Evolutionary conservation across 2,888 invertebrate genomes (phyloP).

Genomic region (Dasysyrphus tricinctus): DNA sequence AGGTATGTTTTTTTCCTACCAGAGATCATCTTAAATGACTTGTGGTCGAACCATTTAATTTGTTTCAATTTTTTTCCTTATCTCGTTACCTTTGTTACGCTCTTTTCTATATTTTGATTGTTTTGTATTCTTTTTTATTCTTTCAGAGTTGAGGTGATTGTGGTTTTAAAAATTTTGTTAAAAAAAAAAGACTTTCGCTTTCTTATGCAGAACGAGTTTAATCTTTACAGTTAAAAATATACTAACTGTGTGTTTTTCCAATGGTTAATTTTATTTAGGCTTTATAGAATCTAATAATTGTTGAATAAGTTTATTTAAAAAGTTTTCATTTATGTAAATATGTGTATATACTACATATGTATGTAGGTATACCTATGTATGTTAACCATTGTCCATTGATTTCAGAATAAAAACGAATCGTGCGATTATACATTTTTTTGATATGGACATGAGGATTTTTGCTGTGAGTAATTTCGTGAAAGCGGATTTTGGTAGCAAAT

Average conservation of each 20-base stretch:
- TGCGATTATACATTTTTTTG: too few species aligned
- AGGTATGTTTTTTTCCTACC: conserved; percentile 17
- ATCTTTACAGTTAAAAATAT: conserved; percentile 19
- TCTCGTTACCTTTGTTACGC: conserved; percentile 42
- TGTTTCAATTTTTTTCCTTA: conserved; percentile 47
- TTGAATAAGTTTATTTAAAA: too few species aligned
- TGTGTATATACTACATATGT: too few species aligned
- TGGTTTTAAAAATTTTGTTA: conserved; percentile 54
- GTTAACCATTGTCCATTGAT: too few species aligned
- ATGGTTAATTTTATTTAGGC: not conserved
- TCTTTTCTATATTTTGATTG: conserved; percentile 44
- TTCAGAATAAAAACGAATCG: too few species aligned
- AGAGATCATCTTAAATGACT: conserved; percentile 66
- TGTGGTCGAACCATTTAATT: conserved; percentile 74
- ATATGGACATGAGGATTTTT: too few species aligned
- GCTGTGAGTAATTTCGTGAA: too few species aligned
- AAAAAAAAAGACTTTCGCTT: conserved; percentile 67
- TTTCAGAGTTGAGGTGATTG: conserved; percentile 57
- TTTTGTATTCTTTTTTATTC: conserved; percentile 15
- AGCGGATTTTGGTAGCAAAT: too few species aligned
- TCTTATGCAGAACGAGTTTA: conserved; percentile 31
- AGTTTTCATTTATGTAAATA: too few species aligned
- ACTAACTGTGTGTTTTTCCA: not conserved
- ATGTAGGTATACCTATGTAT: too few species aligned
- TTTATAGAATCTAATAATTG: not conserved